Conservation (phyloP, 2,888 invertebrate species). For the Deilephila elpenor region DNA sequence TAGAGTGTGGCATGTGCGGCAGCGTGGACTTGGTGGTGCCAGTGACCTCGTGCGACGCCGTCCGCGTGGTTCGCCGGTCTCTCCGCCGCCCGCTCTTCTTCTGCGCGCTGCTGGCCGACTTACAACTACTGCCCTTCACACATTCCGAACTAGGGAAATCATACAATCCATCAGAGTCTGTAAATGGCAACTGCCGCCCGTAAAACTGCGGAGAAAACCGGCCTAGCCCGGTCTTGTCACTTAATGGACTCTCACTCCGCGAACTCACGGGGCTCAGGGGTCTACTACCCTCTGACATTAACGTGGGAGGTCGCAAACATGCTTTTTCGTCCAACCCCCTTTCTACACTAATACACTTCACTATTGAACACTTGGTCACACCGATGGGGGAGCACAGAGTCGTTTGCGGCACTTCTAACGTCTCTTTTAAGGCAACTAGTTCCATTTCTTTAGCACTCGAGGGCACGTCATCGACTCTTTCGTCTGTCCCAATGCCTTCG, state of each 20-base stretch:
- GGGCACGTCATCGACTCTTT: slow-evolving; percentile 89
- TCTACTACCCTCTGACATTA: slow-evolving; percentile 86
- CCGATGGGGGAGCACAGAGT: slow-evolving; percentile 77
- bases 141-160: slow-evolving; percentile 92
- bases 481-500: slow-evolving; percentile 91
- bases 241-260: slow-evolving; percentile 90
- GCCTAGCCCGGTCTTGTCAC: slow-evolving; percentile 88
- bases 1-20: slow-evolving; percentile 80
- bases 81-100: slow-evolving; percentile 86
- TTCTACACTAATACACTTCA: slow-evolving; percentile 84
- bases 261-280: slow-evolving; percentile 90
- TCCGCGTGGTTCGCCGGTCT: slow-evolving; percentile 85
- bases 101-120: slow-evolving; percentile 76
- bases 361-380: slow-evolving; percentile 81
- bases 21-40: slow-evolving; percentile 84
- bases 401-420: slow-evolving; percentile 76
- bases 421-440: slow-evolving; percentile 73
- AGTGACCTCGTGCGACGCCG: slow-evolving; percentile 74
- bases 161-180: slow-evolving; percentile 92
- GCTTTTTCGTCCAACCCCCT: slow-evolving; percentile 79
- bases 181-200: slow-evolving; percentile 88
- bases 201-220: slow-evolving; percentile 90
- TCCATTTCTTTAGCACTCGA: slow-evolving; percentile 87
- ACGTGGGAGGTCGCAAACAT: slow-evolving; percentile 72
- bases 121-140: slow-evolving; percentile 82